phyloP scores from a whole-genome alignment of 2,888 invertebrate genomes.

The Drosophila kanekoi region DNA sequence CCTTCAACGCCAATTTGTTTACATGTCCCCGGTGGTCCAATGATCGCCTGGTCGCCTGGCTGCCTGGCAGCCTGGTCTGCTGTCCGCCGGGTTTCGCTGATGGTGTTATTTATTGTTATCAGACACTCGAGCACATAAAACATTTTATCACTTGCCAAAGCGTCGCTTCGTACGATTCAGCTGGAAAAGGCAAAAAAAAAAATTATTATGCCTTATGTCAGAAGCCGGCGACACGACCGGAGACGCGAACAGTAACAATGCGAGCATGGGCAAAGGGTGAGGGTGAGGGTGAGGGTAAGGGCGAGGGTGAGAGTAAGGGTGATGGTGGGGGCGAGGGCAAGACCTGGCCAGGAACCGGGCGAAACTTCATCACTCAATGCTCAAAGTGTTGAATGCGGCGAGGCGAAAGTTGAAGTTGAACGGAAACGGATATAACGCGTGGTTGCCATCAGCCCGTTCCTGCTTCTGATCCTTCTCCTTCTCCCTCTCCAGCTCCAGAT shows the following conservation, averaged over 20 bases:
- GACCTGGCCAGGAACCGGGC: constrained; percentile 27
- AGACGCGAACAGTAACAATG: constrained; percentile 11
- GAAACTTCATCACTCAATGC: constrained; percentile 71
- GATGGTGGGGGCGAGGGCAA: not conserved
- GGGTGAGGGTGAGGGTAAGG: not conserved
- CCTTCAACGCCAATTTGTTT: constrained; percentile 77
- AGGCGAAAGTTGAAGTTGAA: constrained; percentile 56
- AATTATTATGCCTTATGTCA: constrained; percentile 62
- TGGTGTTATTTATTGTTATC: constrained; percentile 79
- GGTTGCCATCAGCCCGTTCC: constrained; percentile 44
- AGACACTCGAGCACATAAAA: constrained; percentile 78
- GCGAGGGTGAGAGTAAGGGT: not conserved
- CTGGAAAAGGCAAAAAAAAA: constrained; percentile 15
- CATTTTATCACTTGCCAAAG: constrained; percentile 74
- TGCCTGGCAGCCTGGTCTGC: not conserved
- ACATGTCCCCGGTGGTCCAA: constrained; percentile 60
- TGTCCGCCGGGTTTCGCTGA: constrained; percentile 58
- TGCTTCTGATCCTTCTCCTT: constrained; percentile 5
- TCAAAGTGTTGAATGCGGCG: constrained; percentile 62
- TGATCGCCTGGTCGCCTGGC: not conserved
- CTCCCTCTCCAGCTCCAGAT: not conserved
- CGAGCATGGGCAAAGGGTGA: not conserved
- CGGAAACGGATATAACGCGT: constrained; percentile 76
- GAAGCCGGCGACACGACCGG: constrained; percentile 45
- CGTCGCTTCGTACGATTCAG: constrained; percentile 42